Base-by-base conservation (phyloP, 1,140 invertebrate genomes). In the Calephelis virginiensis region DNA sequence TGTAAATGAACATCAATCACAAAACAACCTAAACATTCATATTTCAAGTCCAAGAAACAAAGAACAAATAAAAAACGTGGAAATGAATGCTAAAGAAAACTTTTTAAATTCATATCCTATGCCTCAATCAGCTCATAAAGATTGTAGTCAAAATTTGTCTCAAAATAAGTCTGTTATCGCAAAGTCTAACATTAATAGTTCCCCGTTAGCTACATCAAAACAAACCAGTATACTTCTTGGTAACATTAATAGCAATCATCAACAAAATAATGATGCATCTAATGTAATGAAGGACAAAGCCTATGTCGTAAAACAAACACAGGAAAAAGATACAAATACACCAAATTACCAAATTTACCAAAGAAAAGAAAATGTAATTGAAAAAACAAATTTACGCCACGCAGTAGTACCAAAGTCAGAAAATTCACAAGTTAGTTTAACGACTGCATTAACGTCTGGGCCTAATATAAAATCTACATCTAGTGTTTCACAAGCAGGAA, bases 101-200 rank as follows among this genome's bases (percentile, higher is more conserved):
- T 70, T 71, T 63, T 60, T 69, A 14, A 48, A 12, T 9, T 60
- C 63, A 14, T 50, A 71, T 61, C 71, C 71, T 14, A 69, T 61
- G n/a, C 66, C 56, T n/a, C 37, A 40, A 59, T 59, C 12, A 38
- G 37, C 37, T 37, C 37, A 59, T 0, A 59, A 38, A n/a, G 53
- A 38, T 2, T 6, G n/a, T 37, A 38, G 37, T 8, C 11, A 40
- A 11, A 38, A 59, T n/a, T 59, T 40, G 0, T n/a, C 12, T n/a
- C 37, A 38, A 59, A 59, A 6, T 59, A 59, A 59, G 12, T 11
- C 11, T 37, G 8, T 17, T 17, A 37, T 11, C 8, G 11, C 8
- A 10, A 12, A 11, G 3, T 37, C 50, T 56, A 17, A 28, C 10
- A 17, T 37, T n/a, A 37, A 59, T 59, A 59, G 38, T 59, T 59